These are phyloP conservation scores for Leucophenga varia DNA, from an alignment of 1,140 invertebrate genomes.

Conservation along the genomic window DNA sequence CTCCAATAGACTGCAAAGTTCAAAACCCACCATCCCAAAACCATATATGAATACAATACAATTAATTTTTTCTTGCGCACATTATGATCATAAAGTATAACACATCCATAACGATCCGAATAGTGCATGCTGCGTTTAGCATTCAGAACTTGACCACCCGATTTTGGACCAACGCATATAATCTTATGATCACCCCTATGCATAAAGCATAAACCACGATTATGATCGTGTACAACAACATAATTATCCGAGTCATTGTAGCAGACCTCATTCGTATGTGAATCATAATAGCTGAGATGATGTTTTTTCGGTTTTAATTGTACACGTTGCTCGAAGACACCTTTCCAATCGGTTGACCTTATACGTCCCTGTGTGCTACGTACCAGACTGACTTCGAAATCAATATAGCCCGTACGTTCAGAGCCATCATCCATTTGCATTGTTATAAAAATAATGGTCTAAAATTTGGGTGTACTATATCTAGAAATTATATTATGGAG, in stretches of 20 bases:
- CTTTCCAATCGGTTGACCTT: conserved; percentile 32
- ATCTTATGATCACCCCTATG: conserved; percentile 46
- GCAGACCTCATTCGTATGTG: conserved; percentile 13
- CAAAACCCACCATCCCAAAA: no score
- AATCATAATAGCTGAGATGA: conserved; percentile 40
- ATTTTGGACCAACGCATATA: conserved; percentile 26
- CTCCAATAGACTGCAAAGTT: no score
- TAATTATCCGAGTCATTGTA: conserved; percentile 42
- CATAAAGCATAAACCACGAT: conserved; percentile 41
- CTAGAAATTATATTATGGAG: background rate
- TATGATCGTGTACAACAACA: conserved; percentile 32
- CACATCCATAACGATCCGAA: conserved; percentile 33
- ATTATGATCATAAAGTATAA: conserved; percentile 47
- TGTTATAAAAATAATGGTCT: conserved; percentile 48
- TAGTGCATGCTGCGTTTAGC: conserved; percentile 24
- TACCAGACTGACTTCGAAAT: conserved; percentile 39
- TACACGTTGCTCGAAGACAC: conserved; percentile 22
- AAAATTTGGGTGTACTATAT: background rate
- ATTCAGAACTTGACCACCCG: conserved; percentile 25
- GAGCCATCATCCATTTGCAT: conserved; percentile 24
- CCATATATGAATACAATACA: no score
- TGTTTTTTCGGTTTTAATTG: conserved; percentile 27
- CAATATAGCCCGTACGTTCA: conserved; percentile 44
- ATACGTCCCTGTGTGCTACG: conserved; percentile 7
- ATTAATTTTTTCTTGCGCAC: conserved; percentile 43